phyloP scores from a whole-genome alignment of 2,888 invertebrate species.

The Meloe dianella region DNA sequence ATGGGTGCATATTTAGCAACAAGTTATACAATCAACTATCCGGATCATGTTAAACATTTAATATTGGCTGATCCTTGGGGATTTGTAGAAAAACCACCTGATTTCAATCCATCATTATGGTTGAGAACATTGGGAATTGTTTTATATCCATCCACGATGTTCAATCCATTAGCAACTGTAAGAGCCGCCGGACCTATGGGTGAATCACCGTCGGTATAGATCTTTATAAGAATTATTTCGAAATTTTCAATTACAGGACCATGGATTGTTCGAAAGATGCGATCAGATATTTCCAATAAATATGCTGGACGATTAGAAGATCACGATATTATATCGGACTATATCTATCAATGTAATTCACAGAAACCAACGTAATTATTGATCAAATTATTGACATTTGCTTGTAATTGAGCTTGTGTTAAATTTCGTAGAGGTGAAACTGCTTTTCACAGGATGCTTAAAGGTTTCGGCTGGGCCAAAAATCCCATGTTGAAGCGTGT shows the following conservation, averaged over 20 bases:
- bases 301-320: slow-evolving; percentile 74
- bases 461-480: slow-evolving; percentile 93
- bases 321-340: slow-evolving; percentile 80
- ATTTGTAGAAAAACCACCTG: slow-evolving; percentile 68
- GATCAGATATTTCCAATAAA: slow-evolving; percentile 88
- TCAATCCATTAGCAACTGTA: slow-evolving; percentile 93
- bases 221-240: not conserved
- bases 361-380: slow-evolving; percentile 81
- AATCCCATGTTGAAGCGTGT: slow-evolving; percentile 91
- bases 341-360: slow-evolving; percentile 95
- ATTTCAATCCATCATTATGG: slow-evolving; percentile 74
- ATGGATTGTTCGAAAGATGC: slow-evolving; percentile 82
- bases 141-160: slow-evolving; percentile 67
- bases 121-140: slow-evolving; percentile 77
- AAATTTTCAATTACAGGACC: slow-evolving; percentile 68
- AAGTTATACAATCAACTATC: slow-evolving; percentile 84
- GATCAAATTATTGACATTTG: not conserved
- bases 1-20: slow-evolving; percentile 91
- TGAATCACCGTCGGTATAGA: slow-evolving; percentile 45
- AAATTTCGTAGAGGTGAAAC: slow-evolving; percentile 77
- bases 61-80: slow-evolving; percentile 93
- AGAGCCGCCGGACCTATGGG: slow-evolving; percentile 86
- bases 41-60: slow-evolving; percentile 85
- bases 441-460: slow-evolving; percentile 89
- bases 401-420: not conserved